A percentile compares a stretch with the other conserved stretches of the same genome.
Evolutionary conservation across 2,113 vertebrate genomes (phyloP).

Genomic region (Upupa epops): DNA sequence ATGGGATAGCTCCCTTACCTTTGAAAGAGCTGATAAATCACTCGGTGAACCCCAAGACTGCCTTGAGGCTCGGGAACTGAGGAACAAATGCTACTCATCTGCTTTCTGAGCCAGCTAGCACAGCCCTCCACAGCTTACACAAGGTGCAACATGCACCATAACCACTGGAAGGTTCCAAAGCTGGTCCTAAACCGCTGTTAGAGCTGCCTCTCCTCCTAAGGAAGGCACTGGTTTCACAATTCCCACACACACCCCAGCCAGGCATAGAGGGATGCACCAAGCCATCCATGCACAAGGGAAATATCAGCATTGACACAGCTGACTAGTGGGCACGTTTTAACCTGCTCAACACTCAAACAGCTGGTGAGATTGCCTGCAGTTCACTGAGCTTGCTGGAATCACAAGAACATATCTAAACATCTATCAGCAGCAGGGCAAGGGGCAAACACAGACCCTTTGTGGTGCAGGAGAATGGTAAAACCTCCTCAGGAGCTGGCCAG

Average conservation of each 20-base stretch:
- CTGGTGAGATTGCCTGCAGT: no score
- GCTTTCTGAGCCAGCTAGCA: not conserved
- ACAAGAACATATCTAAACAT: not conserved
- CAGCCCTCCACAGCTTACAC: not conserved
- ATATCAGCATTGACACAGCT: slow-evolving; percentile 7
- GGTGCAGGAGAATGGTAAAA: not conserved
- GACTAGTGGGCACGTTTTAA: slow-evolving; percentile 28
- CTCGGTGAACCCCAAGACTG: not conserved
- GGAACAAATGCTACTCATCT: not conserved
- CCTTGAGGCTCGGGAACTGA: accelerated
- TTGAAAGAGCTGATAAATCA: not conserved
- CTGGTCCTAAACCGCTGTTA: not conserved
- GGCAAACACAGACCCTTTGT: not conserved
- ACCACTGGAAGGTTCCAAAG: not conserved
- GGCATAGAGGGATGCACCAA: not conserved
- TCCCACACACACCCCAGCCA: not conserved
- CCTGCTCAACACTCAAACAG: not conserved
- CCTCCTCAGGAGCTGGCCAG: not conserved
- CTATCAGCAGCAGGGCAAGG: not conserved
- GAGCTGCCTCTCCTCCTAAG: not conserved
- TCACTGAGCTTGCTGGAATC: not conserved
- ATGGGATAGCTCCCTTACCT: not conserved
- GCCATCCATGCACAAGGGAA: not conserved
- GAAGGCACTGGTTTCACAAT: not conserved
- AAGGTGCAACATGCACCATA: not conserved